Conservation (phyloP, 2,113 vertebrate species). For the Melanotaenia duboulayi region DNA sequence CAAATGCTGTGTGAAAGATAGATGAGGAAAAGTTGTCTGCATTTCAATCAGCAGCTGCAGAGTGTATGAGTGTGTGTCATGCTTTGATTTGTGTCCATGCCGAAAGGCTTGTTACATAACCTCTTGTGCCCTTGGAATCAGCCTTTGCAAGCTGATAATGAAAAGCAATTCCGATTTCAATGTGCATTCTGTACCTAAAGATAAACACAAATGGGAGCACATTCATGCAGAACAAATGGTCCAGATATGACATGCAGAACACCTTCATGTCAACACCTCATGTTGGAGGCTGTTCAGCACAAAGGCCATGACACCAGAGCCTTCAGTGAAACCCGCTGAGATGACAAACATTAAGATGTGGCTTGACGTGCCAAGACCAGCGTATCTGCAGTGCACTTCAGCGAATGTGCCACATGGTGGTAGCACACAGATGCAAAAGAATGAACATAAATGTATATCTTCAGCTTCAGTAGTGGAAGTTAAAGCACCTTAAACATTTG, state of each 20-base stretch:
- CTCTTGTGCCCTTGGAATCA: constrained; percentile 18
- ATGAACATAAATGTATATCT: not conserved
- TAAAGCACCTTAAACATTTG: too few species aligned
- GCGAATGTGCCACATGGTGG: constrained; percentile 70
- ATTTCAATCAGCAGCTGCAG: not conserved
- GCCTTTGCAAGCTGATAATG: constrained; percentile 13
- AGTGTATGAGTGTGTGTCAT: not conserved
- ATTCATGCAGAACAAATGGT: constrained; percentile 36
- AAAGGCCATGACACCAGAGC: constrained; percentile 11
- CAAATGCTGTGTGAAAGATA: not conserved
- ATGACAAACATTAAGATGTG: not conserved
- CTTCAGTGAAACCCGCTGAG: not conserved
- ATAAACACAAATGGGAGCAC: constrained; percentile 30
- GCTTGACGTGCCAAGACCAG: not conserved
- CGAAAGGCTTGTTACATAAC: constrained; percentile 17
- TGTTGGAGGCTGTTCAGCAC: not conserved
- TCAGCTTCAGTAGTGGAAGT: not conserved
- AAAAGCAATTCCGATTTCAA: constrained; percentile 14
- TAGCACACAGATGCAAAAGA: constrained; percentile 26
- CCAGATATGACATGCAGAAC: constrained; percentile 46
- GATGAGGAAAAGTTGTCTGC: not conserved
- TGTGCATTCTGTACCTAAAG: constrained; percentile 14
- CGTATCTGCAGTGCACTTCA: constrained; percentile 10
- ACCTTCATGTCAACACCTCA: constrained; percentile 28
- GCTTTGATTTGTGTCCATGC: not conserved